Evolutionary conservation across 2,113 vertebrate species (phyloP), one percentile per base, ranked within the genome.

Genomic region (Neodon shergylaensis): DNA sequence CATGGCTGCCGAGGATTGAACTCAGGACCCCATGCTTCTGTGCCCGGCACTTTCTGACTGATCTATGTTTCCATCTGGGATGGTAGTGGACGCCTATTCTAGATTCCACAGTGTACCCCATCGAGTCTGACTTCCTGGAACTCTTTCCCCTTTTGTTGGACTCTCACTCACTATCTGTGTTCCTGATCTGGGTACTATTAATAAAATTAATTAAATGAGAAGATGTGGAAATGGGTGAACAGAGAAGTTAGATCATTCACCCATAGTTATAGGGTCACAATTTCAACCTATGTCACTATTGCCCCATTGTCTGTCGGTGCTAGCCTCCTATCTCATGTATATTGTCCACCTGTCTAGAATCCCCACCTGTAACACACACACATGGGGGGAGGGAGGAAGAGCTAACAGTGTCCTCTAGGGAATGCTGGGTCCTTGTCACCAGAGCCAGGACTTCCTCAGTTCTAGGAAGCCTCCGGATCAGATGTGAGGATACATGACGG

Each of bases 381-480:
- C 8, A 24, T 61, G 33, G 21, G 33, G n/a, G 13, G 3, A 49
- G 47, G 24, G 3, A 54, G 52, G 24, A 44, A 77, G 21, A 93
- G 39, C 11, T 58, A 39, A 36, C 36, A 73, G 31, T 47, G 19
- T 82, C 82, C n/a, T 86, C 52, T 52, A 47, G 83, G 88, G 76
- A 22, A 5, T 63, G 0, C 9, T 24, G n/a, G 44, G 61, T 92
- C 12, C 33, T 95, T 49, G 36, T 49, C 66, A 91, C 33, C 89
- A 66, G 9, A 58, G 49, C 13, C 52, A 92, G 65, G 5, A 78
- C 47, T 13, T 87, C 24, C 6, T 52, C 79, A 52, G 21, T 90
- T 97, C 61, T 63, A 82, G 65, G 94, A 96, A 66, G 58, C 58
- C 58, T 90, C 68, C 88, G 52, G 28, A 82, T 81, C 52, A 42